These are phyloP conservation scores for Hemiscyllium ocellatum DNA, from an alignment of 2,113 vertebrate genomes.

Conservation along the genomic window DNA sequence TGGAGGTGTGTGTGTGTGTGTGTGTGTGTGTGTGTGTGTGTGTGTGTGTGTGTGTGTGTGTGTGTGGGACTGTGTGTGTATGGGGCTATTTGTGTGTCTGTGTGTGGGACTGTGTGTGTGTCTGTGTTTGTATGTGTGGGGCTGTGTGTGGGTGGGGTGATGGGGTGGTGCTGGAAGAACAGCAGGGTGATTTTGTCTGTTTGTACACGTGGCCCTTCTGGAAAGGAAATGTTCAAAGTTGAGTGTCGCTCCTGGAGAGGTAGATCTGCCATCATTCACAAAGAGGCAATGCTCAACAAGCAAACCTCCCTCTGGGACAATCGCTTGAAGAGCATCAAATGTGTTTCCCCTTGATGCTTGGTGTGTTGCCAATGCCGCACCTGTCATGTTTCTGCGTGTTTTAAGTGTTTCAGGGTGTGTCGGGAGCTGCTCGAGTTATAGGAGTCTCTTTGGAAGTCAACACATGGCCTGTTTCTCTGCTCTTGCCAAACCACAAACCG, in stretches of 20 bases:
- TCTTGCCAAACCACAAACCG: constrained; percentile 12
- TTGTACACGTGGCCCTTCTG: not conserved
- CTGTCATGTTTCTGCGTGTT: constrained; percentile 8
- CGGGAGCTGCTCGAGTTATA: not conserved
- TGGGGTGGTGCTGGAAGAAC: not conserved
- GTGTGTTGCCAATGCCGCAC: not conserved
- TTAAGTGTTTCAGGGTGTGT: not conserved
- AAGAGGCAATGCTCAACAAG: not conserved
- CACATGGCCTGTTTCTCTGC: not conserved
- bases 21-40: too few species aligned
- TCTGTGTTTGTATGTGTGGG: too few species aligned
- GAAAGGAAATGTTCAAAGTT: not conserved
- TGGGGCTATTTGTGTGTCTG: not conserved
- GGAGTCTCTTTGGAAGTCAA: not conserved
- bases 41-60: too few species aligned
- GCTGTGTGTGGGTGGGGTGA: not conserved
- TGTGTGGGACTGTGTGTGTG: too few species aligned
- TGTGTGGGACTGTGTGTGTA: not conserved
- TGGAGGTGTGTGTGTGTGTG: too few species aligned
- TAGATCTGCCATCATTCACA: not conserved
- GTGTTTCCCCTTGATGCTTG: not conserved
- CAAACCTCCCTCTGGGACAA: not conserved
- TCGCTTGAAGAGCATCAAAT: not conserved
- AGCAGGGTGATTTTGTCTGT: not conserved
- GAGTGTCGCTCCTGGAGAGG: not conserved